Percentiles rank a stretch among this genome's conserved stretches.
phyloP scores from a whole-genome alignment of 2,797 vertebrate species.

The Arnoldichthys spilopterus region DNA sequence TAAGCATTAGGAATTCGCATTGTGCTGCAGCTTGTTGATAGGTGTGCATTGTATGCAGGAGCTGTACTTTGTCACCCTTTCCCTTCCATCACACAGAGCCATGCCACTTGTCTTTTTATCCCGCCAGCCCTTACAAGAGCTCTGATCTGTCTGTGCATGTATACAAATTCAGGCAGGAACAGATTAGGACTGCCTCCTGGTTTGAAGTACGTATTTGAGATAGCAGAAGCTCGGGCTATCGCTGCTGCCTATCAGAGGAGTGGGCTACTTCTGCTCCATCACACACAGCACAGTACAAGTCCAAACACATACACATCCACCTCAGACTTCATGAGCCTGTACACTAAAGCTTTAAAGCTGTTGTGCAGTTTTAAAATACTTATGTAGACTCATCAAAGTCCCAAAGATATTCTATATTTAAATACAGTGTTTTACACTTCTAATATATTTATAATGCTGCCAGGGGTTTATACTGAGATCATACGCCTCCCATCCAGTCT shows the following conservation, averaged over 20 bases:
- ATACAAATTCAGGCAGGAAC: constrained; percentile 14
- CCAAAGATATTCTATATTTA: not conserved
- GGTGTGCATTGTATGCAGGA: not conserved
- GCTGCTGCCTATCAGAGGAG: constrained; percentile 29
- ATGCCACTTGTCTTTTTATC: not conserved
- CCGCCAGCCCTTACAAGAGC: constrained; percentile 12
- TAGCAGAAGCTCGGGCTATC: constrained; percentile 39
- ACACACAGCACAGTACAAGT: constrained; percentile 19
- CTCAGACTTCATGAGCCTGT: not conserved
- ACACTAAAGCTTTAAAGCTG: not conserved
- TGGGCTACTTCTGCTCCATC: constrained; percentile 29
- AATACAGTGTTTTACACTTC: not conserved
- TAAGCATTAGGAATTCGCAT: too few species aligned
- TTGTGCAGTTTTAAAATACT: not conserved
- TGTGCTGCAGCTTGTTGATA: not conserved
- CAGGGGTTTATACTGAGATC: not conserved
- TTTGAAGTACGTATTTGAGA: constrained; percentile 43
- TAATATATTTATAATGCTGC: not conserved
- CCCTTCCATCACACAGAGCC: constrained; percentile 40
- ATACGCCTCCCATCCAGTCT: not conserved
- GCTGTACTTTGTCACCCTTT: not conserved
- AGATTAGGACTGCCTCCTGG: constrained; percentile 15
- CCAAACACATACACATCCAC: constrained; percentile 17
- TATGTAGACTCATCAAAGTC: too few species aligned
- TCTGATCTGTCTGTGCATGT: constrained; percentile 40